phyloP scores from a whole-genome alignment of 2,888 invertebrate species.

The Abscondita cerata region DNA sequence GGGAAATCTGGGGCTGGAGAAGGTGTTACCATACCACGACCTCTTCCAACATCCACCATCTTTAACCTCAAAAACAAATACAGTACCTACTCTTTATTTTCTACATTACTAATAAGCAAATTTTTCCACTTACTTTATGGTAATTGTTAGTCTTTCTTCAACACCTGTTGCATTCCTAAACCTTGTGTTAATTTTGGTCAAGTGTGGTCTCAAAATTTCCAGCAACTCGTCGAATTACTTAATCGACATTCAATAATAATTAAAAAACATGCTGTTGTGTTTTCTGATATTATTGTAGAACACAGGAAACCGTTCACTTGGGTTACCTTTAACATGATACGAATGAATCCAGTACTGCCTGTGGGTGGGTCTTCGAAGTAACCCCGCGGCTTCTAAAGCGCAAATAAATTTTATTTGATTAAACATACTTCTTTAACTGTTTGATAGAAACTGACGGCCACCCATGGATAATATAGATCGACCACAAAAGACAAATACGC shows the following conservation, averaged over 20 bases:
- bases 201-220: background rate
- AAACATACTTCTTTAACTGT: background rate
- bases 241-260: constrained; percentile 1
- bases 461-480: too few species aligned
- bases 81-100: too few species aligned
- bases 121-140: too few species aligned
- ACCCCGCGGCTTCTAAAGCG: background rate
- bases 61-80: too few species aligned
- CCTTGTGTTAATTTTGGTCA: background rate
- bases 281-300: background rate
- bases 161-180: background rate
- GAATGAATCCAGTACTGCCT: background rate
- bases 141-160: background rate
- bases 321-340: background rate
- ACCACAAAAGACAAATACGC: too few species aligned
- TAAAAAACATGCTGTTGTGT: background rate
- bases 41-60: too few species aligned
- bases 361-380: background rate
- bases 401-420: background rate
- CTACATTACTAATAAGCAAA: too few species aligned
- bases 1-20: too few species aligned
- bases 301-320: background rate
- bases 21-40: too few species aligned
- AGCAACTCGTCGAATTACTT: background rate
- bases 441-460: background rate